Conservation (phyloP, 2,113 vertebrate genomes). For the Aspidoscelis tigris region DNA sequence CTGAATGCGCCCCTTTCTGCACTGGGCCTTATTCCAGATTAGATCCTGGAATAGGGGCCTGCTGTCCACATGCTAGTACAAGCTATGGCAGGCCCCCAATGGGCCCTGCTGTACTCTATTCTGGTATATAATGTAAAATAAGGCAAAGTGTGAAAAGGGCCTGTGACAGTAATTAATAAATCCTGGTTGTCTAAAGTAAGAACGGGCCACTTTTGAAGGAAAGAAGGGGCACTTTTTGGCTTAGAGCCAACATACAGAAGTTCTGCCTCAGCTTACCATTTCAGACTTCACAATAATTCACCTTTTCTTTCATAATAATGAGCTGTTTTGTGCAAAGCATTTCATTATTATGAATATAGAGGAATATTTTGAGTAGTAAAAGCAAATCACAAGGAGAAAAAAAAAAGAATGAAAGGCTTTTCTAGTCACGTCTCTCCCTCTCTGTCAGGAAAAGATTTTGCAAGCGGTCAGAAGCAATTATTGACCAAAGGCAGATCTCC, state of each 20-base stretch:
- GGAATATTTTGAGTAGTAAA: conserved; percentile 76
- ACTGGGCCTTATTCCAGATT: too few relatives aligned
- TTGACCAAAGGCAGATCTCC: conserved; percentile 59
- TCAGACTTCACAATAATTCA: conserved; percentile 69
- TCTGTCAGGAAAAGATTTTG: conserved; percentile 73
- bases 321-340: conserved; percentile 73
- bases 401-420: conserved; percentile 56
- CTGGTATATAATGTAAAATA: too few relatives aligned
- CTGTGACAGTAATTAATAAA: conserved; percentile 58
- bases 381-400: conserved; percentile 63
- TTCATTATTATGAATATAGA: conserved; percentile 78
- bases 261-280: conserved; percentile 69
- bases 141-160: not conserved
- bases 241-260: conserved; percentile 60
- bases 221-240: conserved; percentile 53
- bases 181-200: conserved; percentile 49
- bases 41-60: too few relatives aligned
- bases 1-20: too few relatives aligned
- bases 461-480: conserved; percentile 68
- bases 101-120: too few relatives aligned
- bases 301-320: conserved; percentile 70
- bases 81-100: too few relatives aligned
- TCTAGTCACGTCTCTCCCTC: conserved; percentile 56
- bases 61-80: too few relatives aligned
- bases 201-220: conserved; percentile 59